phyloP scores from a whole-genome alignment of 2,888 invertebrate genomes.

The Drosophila siamana region DNA sequence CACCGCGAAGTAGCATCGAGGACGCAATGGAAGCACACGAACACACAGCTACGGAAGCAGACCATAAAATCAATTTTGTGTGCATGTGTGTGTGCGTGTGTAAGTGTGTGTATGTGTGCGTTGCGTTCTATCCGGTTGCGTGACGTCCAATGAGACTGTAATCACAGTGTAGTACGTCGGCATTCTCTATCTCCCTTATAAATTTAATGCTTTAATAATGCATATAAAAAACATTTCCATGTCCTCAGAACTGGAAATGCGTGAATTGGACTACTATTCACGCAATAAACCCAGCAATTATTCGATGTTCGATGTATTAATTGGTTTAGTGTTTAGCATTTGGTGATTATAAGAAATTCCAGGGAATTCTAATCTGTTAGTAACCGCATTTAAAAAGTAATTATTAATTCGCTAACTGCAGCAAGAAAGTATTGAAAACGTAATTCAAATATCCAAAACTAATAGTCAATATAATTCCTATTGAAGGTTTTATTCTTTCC shows the following conservation, averaged over 20 bases:
- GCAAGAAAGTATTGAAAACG: too few relatives aligned
- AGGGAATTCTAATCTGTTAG: neutral
- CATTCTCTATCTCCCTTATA: neutral
- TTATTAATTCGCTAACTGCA: too few relatives aligned
- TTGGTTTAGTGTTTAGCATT: neutral
- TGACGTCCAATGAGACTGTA: slow-evolving; percentile 12
- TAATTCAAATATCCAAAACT: too few relatives aligned
- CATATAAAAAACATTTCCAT: neutral
- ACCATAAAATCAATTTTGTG: slow-evolving; percentile 62
- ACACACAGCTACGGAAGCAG: slow-evolving; percentile 45
- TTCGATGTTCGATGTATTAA: neutral
- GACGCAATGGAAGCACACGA: slow-evolving; percentile 14
- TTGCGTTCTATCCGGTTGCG: slow-evolving; percentile 12
- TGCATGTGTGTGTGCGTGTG: neutral
- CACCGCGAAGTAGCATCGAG: neutral
- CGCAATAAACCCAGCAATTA: neutral
- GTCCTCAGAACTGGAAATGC: neutral
- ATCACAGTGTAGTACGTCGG: neutral
- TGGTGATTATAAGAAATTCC: too few relatives aligned
- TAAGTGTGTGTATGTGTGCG: neutral
- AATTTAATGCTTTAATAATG: slow-evolving; percentile 8
- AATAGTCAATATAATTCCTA: too few relatives aligned
- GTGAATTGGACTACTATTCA: slow-evolving; percentile 1
- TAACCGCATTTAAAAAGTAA: neutral
- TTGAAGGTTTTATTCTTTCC: too few relatives aligned